These are phyloP conservation scores for Anthoscopus minutus DNA, from an alignment of 2,113 vertebrate genomes.

Conservation along the genomic window DNA sequence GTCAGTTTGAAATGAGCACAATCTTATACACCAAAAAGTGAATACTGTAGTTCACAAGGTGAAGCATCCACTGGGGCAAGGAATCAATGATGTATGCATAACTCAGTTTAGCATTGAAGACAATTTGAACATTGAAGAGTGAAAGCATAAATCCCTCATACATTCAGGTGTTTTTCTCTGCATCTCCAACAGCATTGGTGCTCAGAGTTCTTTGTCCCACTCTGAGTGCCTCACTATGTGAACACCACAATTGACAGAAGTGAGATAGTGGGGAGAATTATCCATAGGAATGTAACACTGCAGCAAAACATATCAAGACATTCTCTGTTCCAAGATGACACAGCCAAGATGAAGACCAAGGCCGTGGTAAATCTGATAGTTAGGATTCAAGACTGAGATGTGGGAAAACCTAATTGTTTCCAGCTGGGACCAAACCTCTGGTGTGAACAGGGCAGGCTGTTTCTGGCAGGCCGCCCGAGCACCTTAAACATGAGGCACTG, in stretches of 20 bases:
- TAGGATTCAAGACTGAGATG: background rate
- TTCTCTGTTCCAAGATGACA: background rate
- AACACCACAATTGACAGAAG: background rate
- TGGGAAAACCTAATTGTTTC: background rate
- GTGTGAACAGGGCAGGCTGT: background rate
- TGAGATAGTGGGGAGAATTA: background rate
- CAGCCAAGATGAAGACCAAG: background rate
- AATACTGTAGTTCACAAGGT: background rate
- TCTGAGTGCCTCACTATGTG: background rate
- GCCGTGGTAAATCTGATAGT: background rate
- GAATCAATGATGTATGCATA: background rate
- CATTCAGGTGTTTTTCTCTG: background rate
- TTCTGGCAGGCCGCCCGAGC: background rate
- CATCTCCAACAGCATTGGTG: background rate
- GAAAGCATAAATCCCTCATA: background rate
- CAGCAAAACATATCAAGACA: background rate
- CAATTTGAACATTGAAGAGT: background rate
- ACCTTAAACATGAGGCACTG: background rate
- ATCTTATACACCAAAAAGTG: background rate
- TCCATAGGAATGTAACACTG: background rate
- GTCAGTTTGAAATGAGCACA: background rate
- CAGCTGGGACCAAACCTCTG: rapidly evolving
- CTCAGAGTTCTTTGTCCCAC: background rate
- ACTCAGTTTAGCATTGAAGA: background rate
- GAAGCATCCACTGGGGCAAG: background rate